Evolutionary conservation across 2,888 invertebrate genomes (phyloP).

Genomic region (Lamellibrachia columna): DNA sequence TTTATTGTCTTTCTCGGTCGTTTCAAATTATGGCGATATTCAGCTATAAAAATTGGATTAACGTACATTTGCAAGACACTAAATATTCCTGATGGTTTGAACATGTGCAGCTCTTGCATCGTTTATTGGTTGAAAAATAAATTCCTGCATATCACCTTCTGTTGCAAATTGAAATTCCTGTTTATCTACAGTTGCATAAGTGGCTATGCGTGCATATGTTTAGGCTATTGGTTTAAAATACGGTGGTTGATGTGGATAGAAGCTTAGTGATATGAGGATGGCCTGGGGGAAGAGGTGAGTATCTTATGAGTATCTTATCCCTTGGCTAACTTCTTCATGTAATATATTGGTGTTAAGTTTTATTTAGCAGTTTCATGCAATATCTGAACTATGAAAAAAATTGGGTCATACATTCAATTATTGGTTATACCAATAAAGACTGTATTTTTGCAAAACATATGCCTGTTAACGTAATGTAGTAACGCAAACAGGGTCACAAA

Average conservation of each 20-base stretch:
- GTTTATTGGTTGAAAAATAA: too few relatives aligned
- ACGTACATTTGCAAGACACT: too few relatives aligned
- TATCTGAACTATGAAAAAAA: background rate
- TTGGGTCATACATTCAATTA: background rate
- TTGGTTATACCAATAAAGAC: background rate
- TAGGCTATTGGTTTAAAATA: conserved; percentile 8
- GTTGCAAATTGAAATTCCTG: too few relatives aligned
- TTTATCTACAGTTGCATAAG: too few relatives aligned
- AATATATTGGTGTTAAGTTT: background rate
- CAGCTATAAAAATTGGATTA: too few relatives aligned
- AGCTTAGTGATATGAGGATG: background rate
- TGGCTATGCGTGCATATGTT: background rate
- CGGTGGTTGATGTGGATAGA: background rate
- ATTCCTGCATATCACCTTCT: too few relatives aligned
- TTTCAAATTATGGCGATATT: too few relatives aligned
- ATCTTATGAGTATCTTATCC: background rate
- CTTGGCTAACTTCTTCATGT: background rate
- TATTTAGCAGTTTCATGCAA: background rate
- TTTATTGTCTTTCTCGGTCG: too few relatives aligned
- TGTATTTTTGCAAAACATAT: background rate
- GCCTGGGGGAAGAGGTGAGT: background rate
- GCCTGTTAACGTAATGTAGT: background rate
- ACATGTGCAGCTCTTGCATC: too few relatives aligned
- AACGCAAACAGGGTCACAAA: background rate
- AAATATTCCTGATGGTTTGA: too few relatives aligned